Evolutionary conservation across 2,888 invertebrate species (phyloP).

Genomic region (Thera obeliscata): DNA sequence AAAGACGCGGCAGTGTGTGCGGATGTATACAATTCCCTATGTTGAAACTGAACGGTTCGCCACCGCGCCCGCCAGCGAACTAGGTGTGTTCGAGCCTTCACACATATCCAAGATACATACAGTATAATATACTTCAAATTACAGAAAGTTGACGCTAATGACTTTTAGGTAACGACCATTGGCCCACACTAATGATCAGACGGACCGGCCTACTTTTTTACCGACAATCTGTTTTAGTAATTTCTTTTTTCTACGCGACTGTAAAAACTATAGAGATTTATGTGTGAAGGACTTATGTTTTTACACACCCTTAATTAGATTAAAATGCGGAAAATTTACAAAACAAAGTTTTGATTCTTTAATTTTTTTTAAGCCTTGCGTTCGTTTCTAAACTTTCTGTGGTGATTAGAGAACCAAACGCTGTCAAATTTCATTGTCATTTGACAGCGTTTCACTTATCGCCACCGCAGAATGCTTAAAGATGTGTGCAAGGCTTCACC

Average conservation of each 20-base stretch:
- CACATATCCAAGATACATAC: conserved; percentile 35
- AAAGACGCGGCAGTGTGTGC: no score
- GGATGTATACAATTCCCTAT: no score
- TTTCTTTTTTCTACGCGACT: conserved; percentile 15
- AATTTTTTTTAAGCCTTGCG: neutral
- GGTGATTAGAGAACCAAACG: no score
- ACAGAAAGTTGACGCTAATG: conserved; percentile 82
- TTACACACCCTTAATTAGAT: conserved; percentile 9
- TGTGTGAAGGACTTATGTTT: conserved; percentile 1
- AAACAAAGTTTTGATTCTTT: neutral
- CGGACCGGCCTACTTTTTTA: conserved; percentile 80
- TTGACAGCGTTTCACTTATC: no score
- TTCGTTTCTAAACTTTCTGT: no score
- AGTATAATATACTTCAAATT: conserved; percentile 64
- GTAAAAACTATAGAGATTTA: conserved; percentile 18
- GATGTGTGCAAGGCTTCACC: no score
- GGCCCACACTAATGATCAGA: conserved; percentile 77
- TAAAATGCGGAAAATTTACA: conserved; percentile 31
- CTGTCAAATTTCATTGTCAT: no score
- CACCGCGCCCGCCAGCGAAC: no score
- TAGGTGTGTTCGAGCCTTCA: no score
- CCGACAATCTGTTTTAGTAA: conserved; percentile 67
- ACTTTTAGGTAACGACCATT: conserved; percentile 83
- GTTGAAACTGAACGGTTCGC: no score
- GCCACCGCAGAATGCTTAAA: no score